These are phyloP conservation scores for Platyscapa corneri DNA, from an alignment of 1,140 invertebrate species.

Conservation along the genomic window DNA sequence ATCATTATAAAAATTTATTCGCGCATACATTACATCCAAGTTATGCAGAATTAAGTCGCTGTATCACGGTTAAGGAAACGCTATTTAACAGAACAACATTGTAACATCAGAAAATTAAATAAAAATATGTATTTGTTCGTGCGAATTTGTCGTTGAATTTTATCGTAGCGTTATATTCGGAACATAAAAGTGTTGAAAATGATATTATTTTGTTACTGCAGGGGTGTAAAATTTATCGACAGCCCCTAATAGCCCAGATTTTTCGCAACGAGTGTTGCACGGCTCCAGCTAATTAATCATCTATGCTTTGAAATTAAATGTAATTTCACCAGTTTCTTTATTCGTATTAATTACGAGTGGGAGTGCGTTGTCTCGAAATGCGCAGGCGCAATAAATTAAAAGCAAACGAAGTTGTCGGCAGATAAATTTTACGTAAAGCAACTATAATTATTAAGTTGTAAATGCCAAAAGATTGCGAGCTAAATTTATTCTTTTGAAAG, in stretches of 20 bases:
- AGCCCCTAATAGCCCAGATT: too few species aligned
- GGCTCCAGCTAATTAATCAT: too few species aligned
- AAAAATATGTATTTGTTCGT: neutral
- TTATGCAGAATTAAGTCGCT: neutral
- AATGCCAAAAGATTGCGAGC: neutral
- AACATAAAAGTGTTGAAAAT: too few species aligned
- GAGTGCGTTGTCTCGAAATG: neutral
- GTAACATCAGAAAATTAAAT: neutral
- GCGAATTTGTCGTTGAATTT: neutral
- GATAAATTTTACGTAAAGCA: slow-evolving; percentile 5
- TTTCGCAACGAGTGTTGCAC: too few species aligned
- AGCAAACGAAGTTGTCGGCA: neutral
- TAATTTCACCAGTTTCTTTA: neutral
- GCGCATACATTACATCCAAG: slow-evolving; percentile 1
- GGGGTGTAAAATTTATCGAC: too few species aligned
- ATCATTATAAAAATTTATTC: slow-evolving; percentile 9
- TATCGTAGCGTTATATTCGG: too few species aligned
- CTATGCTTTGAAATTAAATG: too few species aligned
- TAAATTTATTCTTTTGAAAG: slow-evolving; percentile 6
- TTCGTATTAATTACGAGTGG: neutral
- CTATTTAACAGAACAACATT: neutral
- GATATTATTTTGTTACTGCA: too few species aligned
- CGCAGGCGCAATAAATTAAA: neutral
- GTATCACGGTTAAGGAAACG: neutral
- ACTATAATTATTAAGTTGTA: slow-evolving; percentile 15